Base-by-base conservation (phyloP, 2,797 vertebrate species). In the Cyclura pinguis region DNA sequence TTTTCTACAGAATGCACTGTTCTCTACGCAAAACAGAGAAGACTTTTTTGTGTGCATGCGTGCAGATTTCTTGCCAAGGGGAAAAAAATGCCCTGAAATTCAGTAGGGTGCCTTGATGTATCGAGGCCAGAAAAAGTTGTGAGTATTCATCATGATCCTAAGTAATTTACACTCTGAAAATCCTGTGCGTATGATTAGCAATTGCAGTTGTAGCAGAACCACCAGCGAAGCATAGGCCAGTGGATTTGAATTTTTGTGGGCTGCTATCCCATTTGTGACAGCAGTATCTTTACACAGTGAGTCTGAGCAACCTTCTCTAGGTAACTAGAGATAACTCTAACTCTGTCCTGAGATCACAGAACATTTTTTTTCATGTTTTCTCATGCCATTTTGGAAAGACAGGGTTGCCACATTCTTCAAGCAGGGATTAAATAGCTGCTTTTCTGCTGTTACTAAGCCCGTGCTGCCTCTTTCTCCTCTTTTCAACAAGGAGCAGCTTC, bases 391-490 rank as follows among this genome's bases (percentile, higher is more conserved):
- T 78, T 47, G 47, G 20, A 62, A 67, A 67, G 18, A 42, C 42
- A 24, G 57, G 27, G 24, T 29, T 27, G 47, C 29, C 9, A 1
- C 27, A 27, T 29, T 10, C 59, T 59, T 76, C 12, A 83, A 35
- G 20, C 0, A 50, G 55, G 18, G 35, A 62, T 73, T 72, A 18
- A 73, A 52, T 32, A 27, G 2, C 62, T 55, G 50, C 16, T 74
- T 77, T 47, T 27, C 24, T 18, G 5, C n/a, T 86, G 77, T 24
- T 9, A 0, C 82, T 82, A 73, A 81, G 29, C 32, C 67, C 57
- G n/a, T 91, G 93, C 84, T 67, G 35, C 3, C 0, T 91, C 18
- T 87, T 73, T 91, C 18, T 86, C 69, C 24, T 92, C 77, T 85
- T 89, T 64, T 80, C 85, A 81, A 10, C 72, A 4, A 6, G 6